Conservation (phyloP, 2,113 vertebrate species). For the Nycticryphes semicollaris region DNA sequence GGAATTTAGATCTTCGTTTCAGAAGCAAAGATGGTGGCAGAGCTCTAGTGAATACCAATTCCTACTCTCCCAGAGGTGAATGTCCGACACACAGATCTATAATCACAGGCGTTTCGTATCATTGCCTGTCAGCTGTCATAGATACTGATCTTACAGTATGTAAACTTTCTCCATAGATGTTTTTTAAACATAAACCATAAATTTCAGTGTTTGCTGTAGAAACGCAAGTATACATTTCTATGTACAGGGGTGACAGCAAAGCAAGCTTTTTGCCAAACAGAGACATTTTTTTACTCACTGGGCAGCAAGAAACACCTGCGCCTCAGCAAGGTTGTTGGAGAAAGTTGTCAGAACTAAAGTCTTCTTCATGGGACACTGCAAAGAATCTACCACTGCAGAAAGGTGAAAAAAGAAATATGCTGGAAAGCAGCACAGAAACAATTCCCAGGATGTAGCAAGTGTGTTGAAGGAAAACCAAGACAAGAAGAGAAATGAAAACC, state of each 20-base stretch:
- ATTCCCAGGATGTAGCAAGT: background rate
- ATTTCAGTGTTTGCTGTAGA: background rate
- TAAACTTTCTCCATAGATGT: background rate
- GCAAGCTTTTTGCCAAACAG: background rate
- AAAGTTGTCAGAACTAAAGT: background rate
- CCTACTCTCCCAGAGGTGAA: background rate
- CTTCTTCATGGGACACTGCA: background rate
- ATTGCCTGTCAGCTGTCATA: background rate
- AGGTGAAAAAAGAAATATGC: background rate
- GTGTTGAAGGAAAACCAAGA: background rate
- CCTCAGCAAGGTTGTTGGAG: background rate
- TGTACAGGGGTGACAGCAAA: background rate
- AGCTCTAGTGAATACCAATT: background rate
- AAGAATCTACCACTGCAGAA: background rate
- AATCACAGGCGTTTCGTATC: background rate
- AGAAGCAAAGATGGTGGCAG: background rate
- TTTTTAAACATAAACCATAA: background rate
- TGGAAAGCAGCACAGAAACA: background rate
- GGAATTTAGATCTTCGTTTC: conserved; percentile 3
- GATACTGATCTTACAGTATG: background rate
- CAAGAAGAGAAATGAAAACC: background rate
- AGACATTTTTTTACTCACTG: background rate
- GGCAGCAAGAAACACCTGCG: background rate
- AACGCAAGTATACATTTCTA: background rate
- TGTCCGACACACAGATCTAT: background rate